Conservation (phyloP, 2,888 invertebrate species). For the Epirrhoe tristata region DNA sequence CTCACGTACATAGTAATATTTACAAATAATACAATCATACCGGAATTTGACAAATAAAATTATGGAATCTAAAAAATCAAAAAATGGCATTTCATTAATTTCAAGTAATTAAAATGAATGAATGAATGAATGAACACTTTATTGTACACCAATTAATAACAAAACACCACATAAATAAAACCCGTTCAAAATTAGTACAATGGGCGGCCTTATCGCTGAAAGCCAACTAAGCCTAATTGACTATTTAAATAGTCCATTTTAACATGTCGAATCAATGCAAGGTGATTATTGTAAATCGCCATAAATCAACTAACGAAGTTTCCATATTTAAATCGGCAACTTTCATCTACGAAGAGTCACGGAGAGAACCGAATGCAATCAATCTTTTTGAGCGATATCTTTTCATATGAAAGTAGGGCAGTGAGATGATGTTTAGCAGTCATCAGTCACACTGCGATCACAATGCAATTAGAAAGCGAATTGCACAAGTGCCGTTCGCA, state of each 20-base stretch:
- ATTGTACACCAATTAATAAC: too few relatives aligned
- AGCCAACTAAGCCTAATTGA: too few relatives aligned
- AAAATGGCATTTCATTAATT: neutral
- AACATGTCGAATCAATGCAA: too few relatives aligned
- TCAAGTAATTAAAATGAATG: too few relatives aligned
- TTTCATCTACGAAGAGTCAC: conserved; percentile 41
- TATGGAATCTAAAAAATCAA: neutral
- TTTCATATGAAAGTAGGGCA: conserved; percentile 69
- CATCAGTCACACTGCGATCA: conserved; percentile 74
- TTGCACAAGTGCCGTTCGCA: conserved; percentile 73
- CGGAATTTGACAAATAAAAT: neutral
- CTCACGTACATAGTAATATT: too few relatives aligned
- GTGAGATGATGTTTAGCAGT: conserved; percentile 70
- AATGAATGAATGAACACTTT: too few relatives aligned
- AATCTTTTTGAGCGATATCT: conserved; percentile 50
- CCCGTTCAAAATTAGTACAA: too few relatives aligned
- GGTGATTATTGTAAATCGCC: too few relatives aligned
- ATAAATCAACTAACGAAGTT: neutral
- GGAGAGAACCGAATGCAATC: conserved; percentile 45
- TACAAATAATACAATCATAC: too few relatives aligned
- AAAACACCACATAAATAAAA: too few relatives aligned
- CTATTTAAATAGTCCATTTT: too few relatives aligned
- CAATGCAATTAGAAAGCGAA: conserved; percentile 85
- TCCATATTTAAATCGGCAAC: conserved; percentile 13
- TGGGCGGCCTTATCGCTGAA: too few relatives aligned